A percentile compares a stretch with the other conserved stretches of the same genome.
phyloP scores from a whole-genome alignment of 2,113 vertebrate genomes.

The Limanda limanda region DNA sequence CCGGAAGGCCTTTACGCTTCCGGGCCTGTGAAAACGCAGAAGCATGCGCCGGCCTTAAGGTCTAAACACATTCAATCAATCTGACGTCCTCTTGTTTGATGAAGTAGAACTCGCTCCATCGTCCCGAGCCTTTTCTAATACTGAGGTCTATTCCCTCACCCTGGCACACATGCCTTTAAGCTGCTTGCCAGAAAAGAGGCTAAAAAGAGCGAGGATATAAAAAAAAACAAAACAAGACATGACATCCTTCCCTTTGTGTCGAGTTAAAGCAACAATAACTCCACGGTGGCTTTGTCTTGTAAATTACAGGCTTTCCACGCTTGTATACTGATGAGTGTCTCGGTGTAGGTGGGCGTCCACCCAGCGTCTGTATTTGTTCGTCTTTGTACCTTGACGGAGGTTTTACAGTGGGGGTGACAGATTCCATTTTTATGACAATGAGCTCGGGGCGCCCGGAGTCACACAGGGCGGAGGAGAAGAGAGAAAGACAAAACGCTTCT shows the following conservation, averaged over 20 bases:
- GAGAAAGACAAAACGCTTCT: conserved; percentile 69
- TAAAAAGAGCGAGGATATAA: conserved; percentile 10
- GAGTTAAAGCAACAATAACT: conserved; percentile 31
- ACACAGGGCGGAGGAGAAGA: conserved; percentile 45
- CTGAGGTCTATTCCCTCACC: no score
- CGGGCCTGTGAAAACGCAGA: no score
- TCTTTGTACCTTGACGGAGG: conserved; percentile 60
- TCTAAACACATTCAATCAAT: no score
- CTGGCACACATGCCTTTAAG: no score
- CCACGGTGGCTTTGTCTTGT: conserved; percentile 35
- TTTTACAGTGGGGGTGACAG: conserved; percentile 52
- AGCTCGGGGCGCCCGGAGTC: conserved; percentile 61
- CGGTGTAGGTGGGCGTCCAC: conserved; percentile 56
- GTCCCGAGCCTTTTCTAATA: no score
- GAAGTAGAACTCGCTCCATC: no score
- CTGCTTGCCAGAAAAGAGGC: not conserved
- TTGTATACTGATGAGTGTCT: conserved; percentile 20
- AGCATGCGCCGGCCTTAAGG: no score
- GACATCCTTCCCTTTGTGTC: conserved; percentile 31
- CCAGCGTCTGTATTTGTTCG: conserved; percentile 47
- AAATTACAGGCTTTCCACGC: conserved; percentile 43
- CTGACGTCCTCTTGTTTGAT: no score
- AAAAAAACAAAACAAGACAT: conserved; percentile 1
- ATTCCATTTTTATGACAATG: conserved; percentile 78
- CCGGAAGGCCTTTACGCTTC: no score